Conservation (phyloP, 2,113 vertebrate species). For the Microtus montanus region DNA sequence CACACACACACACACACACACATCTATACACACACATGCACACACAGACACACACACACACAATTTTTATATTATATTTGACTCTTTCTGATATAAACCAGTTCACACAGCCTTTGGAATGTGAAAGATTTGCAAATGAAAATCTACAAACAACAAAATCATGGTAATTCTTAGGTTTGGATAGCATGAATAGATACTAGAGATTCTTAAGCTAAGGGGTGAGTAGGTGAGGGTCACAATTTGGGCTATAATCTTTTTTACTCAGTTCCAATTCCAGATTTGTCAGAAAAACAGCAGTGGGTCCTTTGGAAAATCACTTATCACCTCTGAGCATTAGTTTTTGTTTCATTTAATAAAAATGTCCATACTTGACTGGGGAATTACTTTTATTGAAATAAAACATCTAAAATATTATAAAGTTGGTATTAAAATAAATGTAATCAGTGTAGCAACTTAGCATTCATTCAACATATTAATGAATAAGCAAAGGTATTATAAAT, state of each 20-base stretch:
- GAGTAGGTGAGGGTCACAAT: not conserved
- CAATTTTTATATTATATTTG: not conserved
- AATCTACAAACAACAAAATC: not conserved
- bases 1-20: not conserved
- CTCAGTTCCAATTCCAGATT: not conserved
- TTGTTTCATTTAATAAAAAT: not conserved
- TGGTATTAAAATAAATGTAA: not conserved
- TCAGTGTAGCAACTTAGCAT: not conserved
- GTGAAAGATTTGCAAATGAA: not conserved
- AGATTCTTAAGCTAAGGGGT: not conserved
- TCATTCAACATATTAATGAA: not conserved
- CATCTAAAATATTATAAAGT: not conserved
- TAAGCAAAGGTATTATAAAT: not conserved
- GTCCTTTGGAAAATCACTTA: not conserved
- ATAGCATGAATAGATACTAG: not conserved
- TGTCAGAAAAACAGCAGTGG: not conserved
- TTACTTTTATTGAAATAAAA: not conserved
- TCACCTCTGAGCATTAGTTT: not conserved
- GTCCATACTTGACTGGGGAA: too few species aligned
- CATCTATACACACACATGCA: not conserved
- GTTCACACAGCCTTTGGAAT: not conserved
- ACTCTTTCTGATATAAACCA: not conserved
- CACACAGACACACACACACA: not conserved
- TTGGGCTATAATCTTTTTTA: not conserved
- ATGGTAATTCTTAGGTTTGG: not conserved